Evolutionary conservation across 2,888 invertebrate species (phyloP).

Genomic region (Catocala nupta): DNA sequence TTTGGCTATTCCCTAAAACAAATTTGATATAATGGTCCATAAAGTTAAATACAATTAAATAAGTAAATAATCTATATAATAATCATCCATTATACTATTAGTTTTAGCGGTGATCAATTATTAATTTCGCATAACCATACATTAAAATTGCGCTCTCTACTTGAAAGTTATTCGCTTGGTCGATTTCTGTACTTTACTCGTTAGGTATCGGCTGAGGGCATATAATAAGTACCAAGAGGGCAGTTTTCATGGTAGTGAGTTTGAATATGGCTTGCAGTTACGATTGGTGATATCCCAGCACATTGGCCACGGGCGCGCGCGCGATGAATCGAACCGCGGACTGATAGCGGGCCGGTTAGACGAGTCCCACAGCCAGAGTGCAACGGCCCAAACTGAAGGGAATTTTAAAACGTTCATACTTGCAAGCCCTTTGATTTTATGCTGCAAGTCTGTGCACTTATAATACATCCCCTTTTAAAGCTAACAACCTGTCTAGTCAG

Average conservation of each 20-base stretch:
- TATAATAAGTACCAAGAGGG: slow-evolving; percentile 21
- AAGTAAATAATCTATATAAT: no score
- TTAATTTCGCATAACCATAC: neutral
- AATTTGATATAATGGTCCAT: no score
- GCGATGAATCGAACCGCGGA: slow-evolving; percentile 83
- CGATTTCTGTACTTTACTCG: slow-evolving; percentile 3
- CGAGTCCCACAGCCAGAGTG: slow-evolving; percentile 82
- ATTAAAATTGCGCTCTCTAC: neutral
- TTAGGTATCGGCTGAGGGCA: slow-evolving; percentile 6
- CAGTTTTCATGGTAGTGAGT: slow-evolving; percentile 58
- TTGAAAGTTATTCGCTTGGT: neutral
- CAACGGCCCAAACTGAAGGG: slow-evolving; percentile 86
- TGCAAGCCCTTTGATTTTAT: slow-evolving; percentile 78
- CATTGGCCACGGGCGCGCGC: slow-evolving; percentile 72
- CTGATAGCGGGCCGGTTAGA: slow-evolving; percentile 87
- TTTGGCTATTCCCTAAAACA: no score
- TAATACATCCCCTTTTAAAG: neutral
- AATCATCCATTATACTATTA: no score
- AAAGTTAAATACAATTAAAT: no score
- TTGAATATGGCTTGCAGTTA: slow-evolving; percentile 72
- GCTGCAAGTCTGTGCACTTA: slow-evolving; percentile 39
- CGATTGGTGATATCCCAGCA: slow-evolving; percentile 78
- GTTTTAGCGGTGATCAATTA: no score
- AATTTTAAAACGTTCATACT: slow-evolving; percentile 83
- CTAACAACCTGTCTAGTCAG: neutral